Evolutionary conservation across 1,140 invertebrate species (phyloP), one percentile per base, ranked within the genome.

Genomic region (Battus philenor): DNA sequence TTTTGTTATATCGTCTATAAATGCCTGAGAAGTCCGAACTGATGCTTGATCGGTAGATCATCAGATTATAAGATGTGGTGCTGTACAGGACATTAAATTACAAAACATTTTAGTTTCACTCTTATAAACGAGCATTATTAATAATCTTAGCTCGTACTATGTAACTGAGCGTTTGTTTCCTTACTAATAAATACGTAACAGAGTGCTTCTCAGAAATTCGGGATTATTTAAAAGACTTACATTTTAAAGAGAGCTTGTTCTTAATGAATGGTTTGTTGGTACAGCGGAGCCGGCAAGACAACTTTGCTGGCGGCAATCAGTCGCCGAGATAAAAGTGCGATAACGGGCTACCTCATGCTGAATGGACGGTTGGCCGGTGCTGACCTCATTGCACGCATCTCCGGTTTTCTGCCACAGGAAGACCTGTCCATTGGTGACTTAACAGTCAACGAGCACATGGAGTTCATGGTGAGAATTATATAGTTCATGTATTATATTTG

Each of bases 341-440:
- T 90, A 59, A 86, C 83, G 26, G 93, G 92, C 24, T 87, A 90
- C 53, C 77, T 94, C 47, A 87, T 90, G 69, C 74, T 93, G 17
- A 93, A 93, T 65, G 91, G 91, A n/a, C 68, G 88, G 39, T 53
- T 85, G 17, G 88, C 91, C 15, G 84, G 89, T 12, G 86, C 88
- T 47, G 75, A 89, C 53, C 79, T 90, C 4, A 90, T 93, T 78
- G 85, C 89, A 34, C 88, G 87, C 62, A 90, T 93, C 53, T 93
- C 92, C 9, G 91, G 90, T 43, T 93, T 93, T 72, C 87, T 93
- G 27, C 91, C 92, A 1, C 93, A 94, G 69, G 86, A 90, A 43
- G 91, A 93, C 68, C 73, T 93, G 54, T 88, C 89, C 36, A 83
- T 92, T 16, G 90, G 91, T 50, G 88, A 90, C 4, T 83, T 94